Evolutionary conservation across 2,888 invertebrate genomes (phyloP), one percentile per base, ranked within the genome.

Genomic region (Pardosa pseudoannulata): DNA sequence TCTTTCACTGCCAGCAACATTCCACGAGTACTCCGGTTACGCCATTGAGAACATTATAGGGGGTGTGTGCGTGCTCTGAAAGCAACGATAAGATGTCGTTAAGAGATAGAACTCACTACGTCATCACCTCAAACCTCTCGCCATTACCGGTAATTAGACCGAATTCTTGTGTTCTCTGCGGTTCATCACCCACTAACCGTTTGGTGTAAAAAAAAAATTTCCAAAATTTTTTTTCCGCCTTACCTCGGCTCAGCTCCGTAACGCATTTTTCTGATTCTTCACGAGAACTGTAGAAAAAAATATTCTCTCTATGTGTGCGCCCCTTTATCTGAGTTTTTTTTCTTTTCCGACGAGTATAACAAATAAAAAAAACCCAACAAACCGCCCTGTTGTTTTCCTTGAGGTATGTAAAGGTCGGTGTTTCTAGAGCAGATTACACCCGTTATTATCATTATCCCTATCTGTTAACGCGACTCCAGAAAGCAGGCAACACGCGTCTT

Each of bases 391-490:
- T 70, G 39, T 70, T 70, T 70, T 39, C 28, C 28, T 27, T 70
- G 41, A 70, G 36, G 70, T 36, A 70, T 70, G 70, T 70, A 70
- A 70, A 70, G 70, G 70, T 70, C 70, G 70, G 70, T 70, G 36
- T 36, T 70, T 41, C 41, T 41, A 28, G 70, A 41, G 70, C 41
- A 70, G 70, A 70, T 70, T 70, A 70, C 41, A 27, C 70, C 78
- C 68, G 56, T 50, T 71, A 56, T 78, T 50, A 78, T 62, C 62
- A 36, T 56, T 31, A 56, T n/a, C n/a, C 46, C 72, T 78, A 70
- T 70, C 76, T 76, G 67, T 67, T 76, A 76, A 50, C 76, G 67
- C 65, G 41, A 28, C 75, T 65, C 67, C 39, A 3, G 23, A 32
- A 50, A 19, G 36, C 19, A 50, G 19, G 67, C 31, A 62, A 39